These are phyloP conservation scores for Episyrphus balteatus DNA, from an alignment of 1,140 invertebrate species.

Conservation along the genomic window DNA sequence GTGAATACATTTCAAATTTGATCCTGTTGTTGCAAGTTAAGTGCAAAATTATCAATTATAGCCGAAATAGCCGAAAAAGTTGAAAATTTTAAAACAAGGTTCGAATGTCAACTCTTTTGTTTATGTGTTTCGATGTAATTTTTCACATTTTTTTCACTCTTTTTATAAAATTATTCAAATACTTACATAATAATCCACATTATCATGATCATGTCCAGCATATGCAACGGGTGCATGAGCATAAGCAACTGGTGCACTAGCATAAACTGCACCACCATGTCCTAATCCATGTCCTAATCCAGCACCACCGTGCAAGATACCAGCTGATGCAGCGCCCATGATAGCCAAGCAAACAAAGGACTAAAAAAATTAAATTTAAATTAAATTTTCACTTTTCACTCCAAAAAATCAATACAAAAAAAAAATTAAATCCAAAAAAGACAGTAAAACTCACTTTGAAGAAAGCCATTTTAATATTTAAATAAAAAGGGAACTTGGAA, in stretches of 20 bases:
- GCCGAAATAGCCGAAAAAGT: no score
- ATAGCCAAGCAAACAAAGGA: conserved; percentile 34
- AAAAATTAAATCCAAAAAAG: no score
- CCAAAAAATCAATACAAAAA: no score
- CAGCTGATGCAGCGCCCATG: conserved; percentile 31
- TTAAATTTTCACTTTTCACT: background rate
- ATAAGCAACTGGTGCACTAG: conserved; percentile 1
- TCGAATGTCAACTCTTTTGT: no score
- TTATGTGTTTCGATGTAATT: no score
- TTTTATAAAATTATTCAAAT: no score
- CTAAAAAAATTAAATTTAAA: conserved; percentile 13
- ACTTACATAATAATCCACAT: no score
- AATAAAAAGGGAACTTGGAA: background rate
- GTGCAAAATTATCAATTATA: no score
- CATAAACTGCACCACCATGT: conserved; percentile 21
- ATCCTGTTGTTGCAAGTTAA: no score
- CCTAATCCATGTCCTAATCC: conserved; percentile 7
- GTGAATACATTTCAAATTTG: no score
- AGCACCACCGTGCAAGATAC: conserved; percentile 21
- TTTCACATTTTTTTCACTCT: no score
- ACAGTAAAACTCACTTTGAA: conserved; percentile 32
- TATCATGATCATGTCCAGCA: conserved; percentile 15
- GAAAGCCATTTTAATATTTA: conserved; percentile 27
- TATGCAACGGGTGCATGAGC: conserved; percentile 18
- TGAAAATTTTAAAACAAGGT: no score